These are phyloP conservation scores for Exocentrus adspersus DNA, from an alignment of 2,888 invertebrate species.

Conservation along the genomic window DNA sequence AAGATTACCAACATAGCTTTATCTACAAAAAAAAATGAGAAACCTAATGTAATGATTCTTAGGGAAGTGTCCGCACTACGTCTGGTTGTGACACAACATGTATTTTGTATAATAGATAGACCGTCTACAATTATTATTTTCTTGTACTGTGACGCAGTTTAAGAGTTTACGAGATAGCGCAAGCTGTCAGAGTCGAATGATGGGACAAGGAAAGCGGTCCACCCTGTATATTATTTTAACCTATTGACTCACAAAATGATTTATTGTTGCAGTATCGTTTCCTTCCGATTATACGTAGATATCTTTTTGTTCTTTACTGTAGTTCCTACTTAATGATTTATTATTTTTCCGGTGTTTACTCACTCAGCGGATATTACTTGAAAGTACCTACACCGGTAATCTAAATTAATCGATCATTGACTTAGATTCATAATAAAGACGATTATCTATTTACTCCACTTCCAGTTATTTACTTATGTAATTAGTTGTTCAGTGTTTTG, in stretches of 20 bases:
- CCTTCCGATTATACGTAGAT: not conserved
- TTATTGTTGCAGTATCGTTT: not conserved
- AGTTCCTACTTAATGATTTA: not conserved
- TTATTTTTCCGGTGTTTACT: conserved; percentile 1
- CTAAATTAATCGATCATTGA: not conserved
- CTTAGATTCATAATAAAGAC: not conserved
- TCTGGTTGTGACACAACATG: too few species aligned
- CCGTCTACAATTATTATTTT: too few species aligned
- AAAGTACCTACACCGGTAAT: not conserved
- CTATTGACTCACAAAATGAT: not conserved
- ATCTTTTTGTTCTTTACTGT: not conserved
- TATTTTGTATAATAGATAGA: too few species aligned
- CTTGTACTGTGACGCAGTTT: too few species aligned
- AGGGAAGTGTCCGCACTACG: too few species aligned
- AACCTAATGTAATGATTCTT: too few species aligned
- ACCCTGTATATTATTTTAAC: not conserved
- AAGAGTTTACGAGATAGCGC: too few species aligned
- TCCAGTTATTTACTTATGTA: not conserved
- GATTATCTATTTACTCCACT: not conserved
- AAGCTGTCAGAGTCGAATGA: too few species aligned
- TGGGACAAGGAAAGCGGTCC: too few species aligned
- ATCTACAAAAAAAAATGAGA: too few species aligned
- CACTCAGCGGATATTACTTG: not conserved
- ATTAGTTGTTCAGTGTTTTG: not conserved
- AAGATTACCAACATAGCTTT: too few species aligned